Evolutionary conservation across 2,888 invertebrate genomes (phyloP).

Genomic region (Argyresthia albistria): DNA sequence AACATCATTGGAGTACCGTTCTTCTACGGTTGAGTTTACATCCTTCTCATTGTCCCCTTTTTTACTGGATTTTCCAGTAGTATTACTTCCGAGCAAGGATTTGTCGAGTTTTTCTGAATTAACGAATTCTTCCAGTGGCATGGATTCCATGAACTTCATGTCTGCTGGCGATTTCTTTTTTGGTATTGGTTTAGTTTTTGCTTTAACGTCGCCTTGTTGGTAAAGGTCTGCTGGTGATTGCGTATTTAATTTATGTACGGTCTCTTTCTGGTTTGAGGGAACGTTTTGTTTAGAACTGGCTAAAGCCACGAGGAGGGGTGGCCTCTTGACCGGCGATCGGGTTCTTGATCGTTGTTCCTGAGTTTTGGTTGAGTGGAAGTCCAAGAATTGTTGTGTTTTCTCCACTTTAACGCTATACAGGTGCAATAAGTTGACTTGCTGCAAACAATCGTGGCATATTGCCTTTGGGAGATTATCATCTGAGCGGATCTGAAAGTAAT

Average conservation of each 20-base stretch:
- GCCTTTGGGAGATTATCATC: slow-evolving; percentile 61
- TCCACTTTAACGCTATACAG: slow-evolving; percentile 57
- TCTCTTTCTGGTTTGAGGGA: neutral
- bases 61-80: slow-evolving; percentile 7
- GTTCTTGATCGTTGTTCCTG: slow-evolving; percentile 28
- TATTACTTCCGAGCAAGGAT: neutral
- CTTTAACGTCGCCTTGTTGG: neutral
- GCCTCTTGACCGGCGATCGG: slow-evolving; percentile 2
- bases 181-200: neutral
- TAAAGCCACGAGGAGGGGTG: neutral
- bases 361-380: slow-evolving; percentile 47
- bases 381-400: slow-evolving; percentile 58
- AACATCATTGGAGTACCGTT: slow-evolving; percentile 23
- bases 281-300: neutral
- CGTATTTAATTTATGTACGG: neutral
- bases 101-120: slow-evolving; percentile 45
- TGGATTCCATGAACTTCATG: slow-evolving; percentile 50
- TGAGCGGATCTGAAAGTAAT: slow-evolving; percentile 35
- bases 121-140: slow-evolving; percentile 58
- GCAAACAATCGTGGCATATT: slow-evolving; percentile 62
- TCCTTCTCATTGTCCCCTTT: slow-evolving; percentile 16
- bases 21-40: slow-evolving; percentile 14
- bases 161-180: slow-evolving; percentile 37
- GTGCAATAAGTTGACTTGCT: slow-evolving; percentile 49
- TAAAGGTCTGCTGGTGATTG: neutral